phyloP scores from a whole-genome alignment of 2,888 invertebrate species.

The Deilephila porcellus region DNA sequence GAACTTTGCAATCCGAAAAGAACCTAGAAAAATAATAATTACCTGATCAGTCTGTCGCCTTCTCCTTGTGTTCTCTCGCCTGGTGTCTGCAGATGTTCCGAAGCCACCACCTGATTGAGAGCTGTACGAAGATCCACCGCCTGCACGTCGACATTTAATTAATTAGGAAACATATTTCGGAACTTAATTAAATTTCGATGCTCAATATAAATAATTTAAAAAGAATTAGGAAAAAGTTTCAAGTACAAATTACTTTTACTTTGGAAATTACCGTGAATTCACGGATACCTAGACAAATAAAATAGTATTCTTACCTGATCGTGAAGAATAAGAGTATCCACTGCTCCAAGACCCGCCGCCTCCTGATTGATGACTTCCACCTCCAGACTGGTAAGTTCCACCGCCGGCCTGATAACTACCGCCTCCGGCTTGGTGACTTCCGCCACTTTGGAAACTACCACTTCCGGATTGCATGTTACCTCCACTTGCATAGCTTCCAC shows the following conservation, averaged over 20 bases:
- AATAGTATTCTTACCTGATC: constrained; percentile 58
- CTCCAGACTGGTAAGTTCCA: constrained; percentile 41
- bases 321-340: constrained; percentile 71
- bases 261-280: not conserved
- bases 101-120: constrained; percentile 20
- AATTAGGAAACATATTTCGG: too few relatives aligned
- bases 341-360: constrained; percentile 44
- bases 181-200: too few relatives aligned
- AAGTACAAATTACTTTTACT: too few relatives aligned
- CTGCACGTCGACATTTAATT: not conserved
- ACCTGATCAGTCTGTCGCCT: constrained; percentile 29
- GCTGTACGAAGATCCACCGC: constrained; percentile 30
- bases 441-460: constrained; percentile 38
- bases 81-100: constrained; percentile 2
- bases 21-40: not conserved
- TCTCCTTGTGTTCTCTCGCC: constrained; percentile 30
- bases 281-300: not conserved
- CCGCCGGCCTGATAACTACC: constrained; percentile 34
- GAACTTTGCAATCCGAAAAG: too few relatives aligned
- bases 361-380: constrained; percentile 39
- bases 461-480: constrained; percentile 39
- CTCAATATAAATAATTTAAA: too few relatives aligned
- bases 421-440: constrained; percentile 39
- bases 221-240: too few relatives aligned
- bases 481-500: constrained; percentile 40